Evolutionary conservation across 2,797 vertebrate genomes (phyloP).

Genomic region (Trachops cirrhosus): DNA sequence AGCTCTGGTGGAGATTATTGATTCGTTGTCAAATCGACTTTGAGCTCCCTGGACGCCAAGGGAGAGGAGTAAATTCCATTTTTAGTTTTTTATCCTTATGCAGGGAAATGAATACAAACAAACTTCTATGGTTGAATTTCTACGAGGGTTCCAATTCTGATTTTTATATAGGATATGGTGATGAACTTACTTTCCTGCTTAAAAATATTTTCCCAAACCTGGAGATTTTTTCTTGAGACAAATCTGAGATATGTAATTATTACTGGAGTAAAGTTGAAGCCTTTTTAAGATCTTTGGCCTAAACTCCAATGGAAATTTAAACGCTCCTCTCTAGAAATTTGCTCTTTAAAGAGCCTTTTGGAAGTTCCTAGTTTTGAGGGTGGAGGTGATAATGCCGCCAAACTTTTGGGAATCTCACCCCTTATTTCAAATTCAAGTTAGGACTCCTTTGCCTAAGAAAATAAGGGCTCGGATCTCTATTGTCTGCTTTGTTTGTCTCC

Average conservation of each 20-base stretch:
- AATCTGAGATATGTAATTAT: slow-evolving; percentile 32
- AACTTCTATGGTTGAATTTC: not conserved
- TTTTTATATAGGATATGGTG: not conserved
- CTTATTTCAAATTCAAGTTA: slow-evolving; percentile 69
- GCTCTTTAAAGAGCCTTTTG: slow-evolving; percentile 59
- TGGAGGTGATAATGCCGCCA: slow-evolving; percentile 39
- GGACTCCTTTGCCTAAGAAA: slow-evolving; percentile 65
- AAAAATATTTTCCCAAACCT: not conserved
- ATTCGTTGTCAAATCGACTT: not conserved
- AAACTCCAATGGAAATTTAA: not conserved
- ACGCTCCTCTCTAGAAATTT: slow-evolving; percentile 41
- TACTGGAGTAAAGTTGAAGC: not conserved
- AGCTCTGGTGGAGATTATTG: not conserved
- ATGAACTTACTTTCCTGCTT: not conserved
- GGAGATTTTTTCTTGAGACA: not conserved
- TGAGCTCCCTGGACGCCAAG: not conserved
- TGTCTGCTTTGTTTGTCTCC: slow-evolving; percentile 68
- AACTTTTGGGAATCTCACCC: slow-evolving; percentile 52
- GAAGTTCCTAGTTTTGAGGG: slow-evolving; percentile 23
- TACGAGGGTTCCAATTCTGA: not conserved
- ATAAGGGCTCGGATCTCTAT: slow-evolving; percentile 51
- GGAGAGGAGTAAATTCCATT: not conserved
- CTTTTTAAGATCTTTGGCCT: not conserved
- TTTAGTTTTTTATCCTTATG: not conserved
- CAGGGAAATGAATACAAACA: not conserved